These are phyloP conservation scores for Pluvianellus socialis DNA, from an alignment of 2,113 vertebrate species.

Conservation along the genomic window DNA sequence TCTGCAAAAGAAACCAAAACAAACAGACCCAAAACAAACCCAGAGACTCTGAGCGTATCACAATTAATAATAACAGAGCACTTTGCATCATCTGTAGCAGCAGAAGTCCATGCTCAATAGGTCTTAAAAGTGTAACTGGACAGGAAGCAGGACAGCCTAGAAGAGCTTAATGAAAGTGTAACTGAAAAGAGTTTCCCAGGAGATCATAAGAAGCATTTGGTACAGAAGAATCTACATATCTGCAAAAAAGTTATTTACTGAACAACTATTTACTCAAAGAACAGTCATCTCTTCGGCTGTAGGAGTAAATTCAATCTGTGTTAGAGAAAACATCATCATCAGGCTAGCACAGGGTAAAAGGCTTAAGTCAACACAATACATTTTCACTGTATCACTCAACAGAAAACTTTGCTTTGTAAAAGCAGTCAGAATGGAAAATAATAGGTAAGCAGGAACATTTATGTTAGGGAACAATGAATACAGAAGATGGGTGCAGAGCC, in stretches of 20 bases:
- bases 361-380: neutral
- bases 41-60: neutral
- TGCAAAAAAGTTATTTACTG: neutral
- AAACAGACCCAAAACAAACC: neutral
- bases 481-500: neutral
- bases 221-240: neutral
- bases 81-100: neutral
- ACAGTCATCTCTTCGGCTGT: neutral
- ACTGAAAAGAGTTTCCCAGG: neutral
- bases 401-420: neutral
- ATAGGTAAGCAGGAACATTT: neutral
- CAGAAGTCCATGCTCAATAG: neutral
- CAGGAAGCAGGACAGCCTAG: neutral
- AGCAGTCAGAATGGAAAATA: neutral
- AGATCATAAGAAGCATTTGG: neutral
- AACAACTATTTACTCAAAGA: neutral
- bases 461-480: neutral
- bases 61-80: neutral
- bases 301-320: neutral
- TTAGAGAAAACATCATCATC: accelerated
- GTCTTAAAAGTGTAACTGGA: neutral
- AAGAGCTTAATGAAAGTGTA: neutral
- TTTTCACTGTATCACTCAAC: neutral
- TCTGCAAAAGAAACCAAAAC: neutral
- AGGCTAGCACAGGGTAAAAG: neutral